These are phyloP conservation scores for Mus musculus DNA, from an alignment of 2,113 vertebrate genomes.

Conservation along the genomic window GRCm39 chr13:47383501-47384000, in stretches of 20 bases:
- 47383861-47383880: background rate
- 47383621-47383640: background rate
- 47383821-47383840: background rate
- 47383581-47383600: background rate
- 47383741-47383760: background rate
- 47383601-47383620: background rate
- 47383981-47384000: background rate
- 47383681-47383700: background rate
- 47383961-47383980: background rate
- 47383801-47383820: background rate
- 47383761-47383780: background rate
- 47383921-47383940: background rate
- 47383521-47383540: background rate
- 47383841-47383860: background rate
- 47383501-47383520: background rate
- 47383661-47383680: background rate
- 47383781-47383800: background rate
- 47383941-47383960: background rate
- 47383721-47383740: background rate
- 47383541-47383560: background rate
- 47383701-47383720: background rate
- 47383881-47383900: background rate
- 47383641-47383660: background rate
- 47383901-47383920: background rate
- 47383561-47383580: background rate